Evolutionary conservation across 2,797 vertebrate genomes (phyloP).

Genomic region (Sylvilagus floridanus): DNA sequence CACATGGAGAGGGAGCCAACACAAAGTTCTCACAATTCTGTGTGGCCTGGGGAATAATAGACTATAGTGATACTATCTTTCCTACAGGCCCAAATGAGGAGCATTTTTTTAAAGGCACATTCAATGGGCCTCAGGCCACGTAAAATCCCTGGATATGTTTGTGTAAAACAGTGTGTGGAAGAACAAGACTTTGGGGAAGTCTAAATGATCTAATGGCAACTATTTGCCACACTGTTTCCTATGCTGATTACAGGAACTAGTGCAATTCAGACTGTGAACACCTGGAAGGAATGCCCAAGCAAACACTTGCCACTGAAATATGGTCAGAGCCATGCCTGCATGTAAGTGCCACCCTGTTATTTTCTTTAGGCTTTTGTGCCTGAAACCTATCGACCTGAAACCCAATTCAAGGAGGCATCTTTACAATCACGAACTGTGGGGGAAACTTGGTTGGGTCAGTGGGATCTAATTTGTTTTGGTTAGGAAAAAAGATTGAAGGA

Average conservation of each 20-base stretch:
- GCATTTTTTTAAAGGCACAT: slow-evolving; percentile 68
- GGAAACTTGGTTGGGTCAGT: slow-evolving; percentile 74
- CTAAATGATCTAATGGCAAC: slow-evolving; percentile 67
- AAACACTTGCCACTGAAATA: slow-evolving; percentile 68
- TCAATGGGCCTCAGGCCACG: slow-evolving; percentile 43
- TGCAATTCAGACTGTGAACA: slow-evolving; percentile 51
- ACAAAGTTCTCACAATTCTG: neutral
- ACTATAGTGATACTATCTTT: slow-evolving; percentile 63
- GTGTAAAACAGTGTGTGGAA: slow-evolving; percentile 44
- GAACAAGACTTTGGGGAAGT: slow-evolving; percentile 69
- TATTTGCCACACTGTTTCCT: slow-evolving; percentile 61
- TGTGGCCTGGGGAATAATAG: slow-evolving; percentile 24
- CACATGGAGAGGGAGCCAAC: neutral
- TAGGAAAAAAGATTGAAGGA: neutral
- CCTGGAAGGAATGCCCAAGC: slow-evolving; percentile 57
- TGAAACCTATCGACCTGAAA: slow-evolving; percentile 66
- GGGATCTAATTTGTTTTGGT: slow-evolving; percentile 70
- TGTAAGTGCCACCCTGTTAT: slow-evolving; percentile 46
- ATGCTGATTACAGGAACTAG: slow-evolving; percentile 16
- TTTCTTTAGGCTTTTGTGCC: slow-evolving; percentile 66
- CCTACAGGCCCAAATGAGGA: slow-evolving; percentile 48
- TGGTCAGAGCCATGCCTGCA: neutral
- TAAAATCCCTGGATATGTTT: slow-evolving; percentile 47
- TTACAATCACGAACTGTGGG: slow-evolving; percentile 67
- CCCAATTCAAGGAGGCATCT: slow-evolving; percentile 27